Base-by-base conservation (phyloP, 2,888 invertebrate species). In the Pantelozetes paolii region DNA sequence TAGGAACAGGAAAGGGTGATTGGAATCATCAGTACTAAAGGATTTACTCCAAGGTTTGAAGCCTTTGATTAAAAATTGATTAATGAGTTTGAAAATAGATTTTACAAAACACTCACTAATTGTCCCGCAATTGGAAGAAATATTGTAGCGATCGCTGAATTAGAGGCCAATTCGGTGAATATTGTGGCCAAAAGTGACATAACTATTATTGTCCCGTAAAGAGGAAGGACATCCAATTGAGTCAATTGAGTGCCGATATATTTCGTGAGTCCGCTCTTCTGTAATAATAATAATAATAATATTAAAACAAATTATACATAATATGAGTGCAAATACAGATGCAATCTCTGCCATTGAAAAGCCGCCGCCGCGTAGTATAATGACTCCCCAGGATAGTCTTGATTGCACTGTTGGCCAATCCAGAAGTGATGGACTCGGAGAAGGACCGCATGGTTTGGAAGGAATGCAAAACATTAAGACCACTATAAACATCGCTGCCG, bases 311-410 rank as follows among this genome's bases (percentile, higher is more conserved):
- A 26, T 62, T 62, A 30, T 13, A 9, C 8, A 62, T 30, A n/a
- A n/a, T n/a, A n/a, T n/a, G n/a, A n/a, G n/a, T n/a, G n/a, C n/a
- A n/a, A n/a, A n/a, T 77, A 82, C 87, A 79, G 89, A 88, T 79
- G 91, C 90, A 76, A 91, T 94, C 77, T 91, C 90, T 0, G 94
- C 93, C 76, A 95, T 85, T 0, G 94, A 94, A 82, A 94, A 94
- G 0, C 94, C 94, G 36, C 94, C 94, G 20, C 82, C 82, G 75
- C 82, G 80, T 9, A 82, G 77, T n/a, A 82, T 76, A 15, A 82
- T 76, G 6, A 82, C 80, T 23, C 81, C 80, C 82, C 82, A 82
- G 2, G 82, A 79, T 77, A 82, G 77, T 72, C 81, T 80, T 9
- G 79, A 77, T 71, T 81, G 80, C 0, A 81, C 80, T 3, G 77